Percentiles rank a stretch among this genome's conserved stretches.
Evolutionary conservation across 2,113 vertebrate genomes (phyloP).

Genomic region (Actenoides hombroni): DNA sequence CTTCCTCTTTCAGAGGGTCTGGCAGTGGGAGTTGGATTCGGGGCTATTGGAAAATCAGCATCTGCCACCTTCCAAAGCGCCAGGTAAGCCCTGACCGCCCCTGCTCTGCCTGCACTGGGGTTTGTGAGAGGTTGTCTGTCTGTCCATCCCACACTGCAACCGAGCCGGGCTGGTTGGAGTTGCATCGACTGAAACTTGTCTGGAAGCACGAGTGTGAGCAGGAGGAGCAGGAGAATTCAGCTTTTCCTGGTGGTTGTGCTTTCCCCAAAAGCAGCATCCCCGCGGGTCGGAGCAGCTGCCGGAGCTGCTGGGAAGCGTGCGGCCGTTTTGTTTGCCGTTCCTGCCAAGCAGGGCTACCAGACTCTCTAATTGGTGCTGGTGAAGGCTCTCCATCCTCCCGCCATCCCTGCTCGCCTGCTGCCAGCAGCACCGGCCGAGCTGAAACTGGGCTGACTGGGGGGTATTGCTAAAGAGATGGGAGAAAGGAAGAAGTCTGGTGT

Average conservation of each 20-base stretch:
- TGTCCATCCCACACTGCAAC: fast-evolving
- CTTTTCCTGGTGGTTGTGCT: not conserved
- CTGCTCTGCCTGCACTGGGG: not conserved
- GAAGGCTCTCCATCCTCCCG: fast-evolving
- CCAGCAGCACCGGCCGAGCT: fast-evolving
- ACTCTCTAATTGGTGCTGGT: not conserved
- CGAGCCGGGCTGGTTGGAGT: not conserved
- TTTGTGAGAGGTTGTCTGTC: not conserved
- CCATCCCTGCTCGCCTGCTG: not conserved
- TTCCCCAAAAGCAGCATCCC: not conserved
- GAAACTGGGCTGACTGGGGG: not conserved
- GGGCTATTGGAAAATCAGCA: conserved; percentile 85
- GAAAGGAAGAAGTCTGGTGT: fast-evolving
- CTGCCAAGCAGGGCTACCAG: not conserved
- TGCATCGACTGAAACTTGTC: not conserved
- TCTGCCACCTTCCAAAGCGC: conserved; percentile 93
- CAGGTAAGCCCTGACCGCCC: conserved; percentile 73
- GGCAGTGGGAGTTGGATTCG: conserved; percentile 94
- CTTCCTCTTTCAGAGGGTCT: conserved; percentile 87
- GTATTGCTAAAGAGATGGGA: not conserved
- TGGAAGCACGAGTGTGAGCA: not conserved
- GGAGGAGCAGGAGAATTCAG: not conserved
- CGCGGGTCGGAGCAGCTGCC: not conserved
- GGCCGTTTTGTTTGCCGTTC: not conserved
- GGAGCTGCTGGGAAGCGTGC: not conserved